Base-by-base conservation (phyloP, 2,888 invertebrate species). In the Lissonota sp. region DNA sequence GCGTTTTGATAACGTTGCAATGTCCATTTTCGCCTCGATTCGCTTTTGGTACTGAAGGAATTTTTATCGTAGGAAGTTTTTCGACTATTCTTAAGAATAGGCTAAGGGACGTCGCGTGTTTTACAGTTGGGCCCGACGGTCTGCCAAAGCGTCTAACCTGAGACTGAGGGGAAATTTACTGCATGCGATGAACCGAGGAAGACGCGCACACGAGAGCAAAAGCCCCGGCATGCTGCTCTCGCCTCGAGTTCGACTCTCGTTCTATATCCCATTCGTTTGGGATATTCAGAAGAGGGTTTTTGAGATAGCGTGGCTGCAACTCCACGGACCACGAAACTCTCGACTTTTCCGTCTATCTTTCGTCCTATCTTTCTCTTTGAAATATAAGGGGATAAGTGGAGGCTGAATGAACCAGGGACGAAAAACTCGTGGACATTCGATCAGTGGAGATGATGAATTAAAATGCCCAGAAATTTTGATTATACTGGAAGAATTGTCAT, bases 141-240 rank as follows among this genome's bases (percentile, higher is more conserved):
- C 81, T 26, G 64, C 8, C 46, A 46, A 58, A 84, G 84, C 85
- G 79, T 87, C 84, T 86, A 87, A 74, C 83, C 82, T 77, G 76
- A 53, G n/a, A 79, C 85, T 85, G 85, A 86, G 84, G 87, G 26
- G 88, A 89, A 90, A 90, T 90, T 90, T 90, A 88, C 90, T 88
- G 89, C 89, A 89, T 89, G 88, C 89, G 86, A 89, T 89, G 88
- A 87, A 87, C 85, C 87, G 83, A 83, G 83, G 82, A 83, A 85
- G 84, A 80, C 83, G 84, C 83, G 83, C 82, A 55, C 72, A 26
- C 26, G 26, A 26, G 63, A 80, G 67, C 57, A 62, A 37, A 26
- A 26, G 26, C 26, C 67, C 62, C 58, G 60, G 60, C 71, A 44
- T 71, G 66, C 37, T 73, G 67, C 57, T 73, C 37, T n/a, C n/a